Percentiles rank a stretch among this genome's conserved stretches.
phyloP scores from a whole-genome alignment of 2,888 invertebrate species.

The Tinea pellionella region DNA sequence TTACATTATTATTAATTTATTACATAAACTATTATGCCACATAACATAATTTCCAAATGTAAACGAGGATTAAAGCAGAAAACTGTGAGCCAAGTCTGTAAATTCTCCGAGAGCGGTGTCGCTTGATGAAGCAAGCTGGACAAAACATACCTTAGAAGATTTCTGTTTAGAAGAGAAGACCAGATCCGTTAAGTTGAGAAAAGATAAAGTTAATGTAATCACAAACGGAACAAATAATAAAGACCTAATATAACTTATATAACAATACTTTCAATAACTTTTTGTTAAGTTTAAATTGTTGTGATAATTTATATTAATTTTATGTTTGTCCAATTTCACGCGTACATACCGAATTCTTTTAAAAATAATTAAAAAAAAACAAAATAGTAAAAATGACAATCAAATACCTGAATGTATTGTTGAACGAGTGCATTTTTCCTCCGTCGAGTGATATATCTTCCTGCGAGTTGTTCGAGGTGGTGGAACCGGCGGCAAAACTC shows the following conservation, averaged over 20 bases:
- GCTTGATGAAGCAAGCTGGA: constrained; percentile 56
- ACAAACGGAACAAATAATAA: not conserved
- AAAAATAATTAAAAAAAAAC: too few species aligned
- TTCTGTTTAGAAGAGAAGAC: constrained; percentile 52
- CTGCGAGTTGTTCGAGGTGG: constrained; percentile 79
- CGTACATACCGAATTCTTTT: too few species aligned
- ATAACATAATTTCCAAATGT: not conserved
- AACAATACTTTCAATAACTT: too few species aligned
- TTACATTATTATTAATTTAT: too few species aligned
- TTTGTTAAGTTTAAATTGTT: too few species aligned
- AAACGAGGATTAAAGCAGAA: not conserved
- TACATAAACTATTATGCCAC: too few species aligned
- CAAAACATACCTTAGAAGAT: constrained; percentile 60
- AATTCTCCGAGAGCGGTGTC: constrained; percentile 27
- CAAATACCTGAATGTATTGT: constrained; percentile 81
- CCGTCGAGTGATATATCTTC: constrained; percentile 85
- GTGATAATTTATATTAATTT: too few species aligned
- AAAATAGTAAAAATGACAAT: too few species aligned
- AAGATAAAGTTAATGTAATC: constrained; percentile 34
- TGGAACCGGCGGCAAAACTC: constrained; percentile 74
- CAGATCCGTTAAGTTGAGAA: constrained; percentile 57
- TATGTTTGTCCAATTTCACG: too few species aligned
- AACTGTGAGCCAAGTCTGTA: constrained; percentile 14
- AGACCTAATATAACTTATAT: too few species aligned
- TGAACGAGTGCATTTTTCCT: constrained; percentile 85